Conservation (phyloP, 2,888 invertebrate genomes). For the Hedya salicella region DNA sequence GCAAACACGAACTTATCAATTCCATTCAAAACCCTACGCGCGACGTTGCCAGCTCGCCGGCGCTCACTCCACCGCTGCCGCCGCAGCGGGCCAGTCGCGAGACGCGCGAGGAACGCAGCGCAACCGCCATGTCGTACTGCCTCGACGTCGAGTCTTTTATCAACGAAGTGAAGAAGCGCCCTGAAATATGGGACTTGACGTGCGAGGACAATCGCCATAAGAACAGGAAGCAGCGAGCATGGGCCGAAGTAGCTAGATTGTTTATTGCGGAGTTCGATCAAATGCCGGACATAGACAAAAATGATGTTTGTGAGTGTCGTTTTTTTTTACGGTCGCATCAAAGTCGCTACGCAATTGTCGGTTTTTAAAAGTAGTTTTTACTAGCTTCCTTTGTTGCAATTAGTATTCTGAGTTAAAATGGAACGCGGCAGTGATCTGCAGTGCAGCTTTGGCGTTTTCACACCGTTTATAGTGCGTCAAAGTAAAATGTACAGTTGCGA, state of each 20-base stretch:
- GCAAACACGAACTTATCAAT: slow-evolving; percentile 36
- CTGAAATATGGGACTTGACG: slow-evolving; percentile 67
- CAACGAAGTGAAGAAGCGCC: slow-evolving; percentile 68
- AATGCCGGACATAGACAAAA: slow-evolving; percentile 60
- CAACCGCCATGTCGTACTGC: slow-evolving; percentile 57
- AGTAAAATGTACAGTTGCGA: neutral
- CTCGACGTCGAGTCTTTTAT: slow-evolving; percentile 70
- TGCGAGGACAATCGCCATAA: slow-evolving; percentile 60
- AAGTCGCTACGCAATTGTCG: neutral
- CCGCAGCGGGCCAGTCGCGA: slow-evolving; percentile 55
- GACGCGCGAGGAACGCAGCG: slow-evolving; percentile 53
- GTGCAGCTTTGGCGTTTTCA: slow-evolving; percentile 3
- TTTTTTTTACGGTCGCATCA: neutral
- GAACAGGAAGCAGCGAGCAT: slow-evolving; percentile 62
- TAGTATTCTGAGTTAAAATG: neutral
- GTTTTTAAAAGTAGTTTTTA: neutral
- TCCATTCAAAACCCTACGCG: slow-evolving; percentile 47
- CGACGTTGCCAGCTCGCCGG: slow-evolving; percentile 52
- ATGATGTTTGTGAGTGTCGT: slow-evolving; percentile 69
- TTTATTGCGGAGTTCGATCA: slow-evolving; percentile 67
- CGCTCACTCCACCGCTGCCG: slow-evolving; percentile 32
- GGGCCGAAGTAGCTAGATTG: slow-evolving; percentile 63
- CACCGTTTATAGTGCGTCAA: neutral
- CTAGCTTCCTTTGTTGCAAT: neutral
- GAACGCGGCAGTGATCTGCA: slow-evolving; percentile 1